Evolutionary conservation across 2,797 vertebrate species (phyloP).

Genomic region (Chlorospingus flavigularis): DNA sequence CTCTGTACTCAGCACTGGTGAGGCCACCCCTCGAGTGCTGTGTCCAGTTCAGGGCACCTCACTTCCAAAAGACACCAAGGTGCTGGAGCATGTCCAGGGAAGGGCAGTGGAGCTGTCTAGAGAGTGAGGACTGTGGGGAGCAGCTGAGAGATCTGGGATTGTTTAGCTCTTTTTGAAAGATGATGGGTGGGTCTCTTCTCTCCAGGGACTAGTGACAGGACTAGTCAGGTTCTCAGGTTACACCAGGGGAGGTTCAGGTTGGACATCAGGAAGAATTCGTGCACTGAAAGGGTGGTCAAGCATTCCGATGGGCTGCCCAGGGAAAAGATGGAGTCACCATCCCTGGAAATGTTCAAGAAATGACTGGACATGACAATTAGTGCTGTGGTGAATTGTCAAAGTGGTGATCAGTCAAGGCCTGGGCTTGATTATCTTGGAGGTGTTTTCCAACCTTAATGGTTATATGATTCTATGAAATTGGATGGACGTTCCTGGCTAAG

Average conservation of each 20-base stretch:
- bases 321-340: background rate
- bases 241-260: background rate
- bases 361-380: background rate
- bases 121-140: too few species aligned
- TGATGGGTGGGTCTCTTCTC: fast-evolving
- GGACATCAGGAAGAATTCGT: background rate
- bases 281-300: background rate
- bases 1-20: background rate
- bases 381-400: background rate
- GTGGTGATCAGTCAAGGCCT: background rate
- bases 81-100: background rate
- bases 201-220: too few species aligned
- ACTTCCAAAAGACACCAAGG: background rate
- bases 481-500: background rate
- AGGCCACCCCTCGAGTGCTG: background rate
- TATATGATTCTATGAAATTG: background rate
- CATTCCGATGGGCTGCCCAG: background rate
- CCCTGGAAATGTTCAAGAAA: background rate
- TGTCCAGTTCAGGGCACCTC: background rate
- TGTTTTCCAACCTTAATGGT: background rate
- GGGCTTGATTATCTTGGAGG: background rate
- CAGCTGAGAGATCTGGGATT: background rate
- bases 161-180: background rate
- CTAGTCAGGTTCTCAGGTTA: background rate
- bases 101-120: background rate